Base-by-base conservation (phyloP, 2,113 vertebrate species). In the Lates calcarifer region DNA sequence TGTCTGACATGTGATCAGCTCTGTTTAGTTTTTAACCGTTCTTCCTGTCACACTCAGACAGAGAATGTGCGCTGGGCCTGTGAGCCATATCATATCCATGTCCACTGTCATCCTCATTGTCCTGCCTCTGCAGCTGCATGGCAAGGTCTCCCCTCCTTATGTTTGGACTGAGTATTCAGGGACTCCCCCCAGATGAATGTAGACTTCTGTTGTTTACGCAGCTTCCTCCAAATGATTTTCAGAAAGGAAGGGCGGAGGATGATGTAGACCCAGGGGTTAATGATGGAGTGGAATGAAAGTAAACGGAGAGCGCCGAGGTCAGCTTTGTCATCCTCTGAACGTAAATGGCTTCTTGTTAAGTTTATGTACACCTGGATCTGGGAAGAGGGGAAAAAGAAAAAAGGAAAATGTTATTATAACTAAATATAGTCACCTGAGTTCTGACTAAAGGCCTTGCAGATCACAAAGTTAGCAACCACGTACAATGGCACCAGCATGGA, bases 221-320 rank as follows among this genome's bases (percentile, higher is more conserved):
- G 84, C 37, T 86, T 78, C 0, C 91, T 94, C 65, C 95, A 95
- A 51, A 96, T 26, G 1, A 96, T 49, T 78, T 94, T 91, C 80
- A 96, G 92, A 26, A 96, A 84, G 0, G 96, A 88, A 0, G 96
- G 96, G 7, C 95, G 86, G 47, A 97, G 92, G 90, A 97, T 96
- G 85, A 90, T 94, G 4, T 96, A 96, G 2, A 96, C 94, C 96
- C 96, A 97, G 2, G 97, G 96, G 5, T 97, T 95, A 3, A 97
- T 73, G 82, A 97, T 97, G 83, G 96, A 89, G n/a, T 97, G 97
- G 11, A 96, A 57, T 13, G 96, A 96, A 15, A 97, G 88, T 39
- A 96, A 95, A 8, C 95, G 91, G 61, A 97, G 92, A 0, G 94
- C 95, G 0, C 29, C 51, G 22, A 95, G 95, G 74, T 96, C 94